Base-by-base conservation (phyloP, 2,888 invertebrate species). In the Acleris emargana region DNA sequence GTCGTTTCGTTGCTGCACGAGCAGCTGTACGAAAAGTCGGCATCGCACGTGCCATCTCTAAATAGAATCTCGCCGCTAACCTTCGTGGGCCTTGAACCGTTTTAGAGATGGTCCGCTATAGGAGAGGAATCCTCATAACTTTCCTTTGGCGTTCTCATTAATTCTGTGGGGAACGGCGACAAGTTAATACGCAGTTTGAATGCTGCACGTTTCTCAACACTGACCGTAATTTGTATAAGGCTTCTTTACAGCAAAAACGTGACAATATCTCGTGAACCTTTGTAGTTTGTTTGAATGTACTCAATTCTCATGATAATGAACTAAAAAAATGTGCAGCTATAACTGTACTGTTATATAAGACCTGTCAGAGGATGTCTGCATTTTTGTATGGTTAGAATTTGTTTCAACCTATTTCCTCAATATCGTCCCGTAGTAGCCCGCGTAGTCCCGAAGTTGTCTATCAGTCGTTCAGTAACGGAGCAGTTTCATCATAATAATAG, bases 21-120 rank as follows among this genome's bases (percentile, higher is more conserved):
- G 22, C 59, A 62, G 60, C 58, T 62, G 54, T 58, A 50, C 62
- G 64, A 67, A 57, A 28, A 45, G 42, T 62, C 47, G 63, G 38
- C 16, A 58, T 49, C 62, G 54, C 68, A 68, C 69, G 67, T 68
- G 67, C 57, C 43, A 18, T 43, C 62, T 66, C 60, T 55, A 68
- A 69, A 69, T 69, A 68, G 63, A 60, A 55, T 50, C 66, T 53
- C 42, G 58, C 58, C 57, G 60, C 45, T 66, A 68, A 68, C 69
- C 69, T 69, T 69, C 62, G 52, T 32, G 58, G 43, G 68, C 68
- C 67, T 68, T 69, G 69, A 69, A 69, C 68, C 52, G 63, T 55
- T 64, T 59, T 57, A 57, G 55, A 59, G 53, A 60, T 68, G 58
- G 55, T 28, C 58, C 42, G 54, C 57, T 50, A 60, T 60, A 55